Base-by-base conservation (phyloP, 1,140 invertebrate genomes). In the Philaenus spumarius region DNA sequence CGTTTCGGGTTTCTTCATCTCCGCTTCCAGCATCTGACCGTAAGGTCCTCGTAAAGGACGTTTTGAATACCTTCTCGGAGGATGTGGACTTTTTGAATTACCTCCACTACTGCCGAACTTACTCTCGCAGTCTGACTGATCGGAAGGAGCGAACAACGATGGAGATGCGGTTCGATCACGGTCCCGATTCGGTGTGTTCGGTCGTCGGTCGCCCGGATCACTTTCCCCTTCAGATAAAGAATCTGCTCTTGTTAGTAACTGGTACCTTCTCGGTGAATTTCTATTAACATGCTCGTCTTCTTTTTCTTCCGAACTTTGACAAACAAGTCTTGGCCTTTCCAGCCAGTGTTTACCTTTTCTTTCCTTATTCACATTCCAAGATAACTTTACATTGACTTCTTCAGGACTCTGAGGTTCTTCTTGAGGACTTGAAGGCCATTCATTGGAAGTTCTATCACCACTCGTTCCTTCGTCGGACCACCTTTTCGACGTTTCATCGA, bases 1-100 rank as follows among this genome's bases (percentile, higher is more conserved):
- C 19, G 68, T 70, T 62, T 81, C 80, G 0, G 83, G 81, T 67
- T 87, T 87, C 47, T 85, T 87, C 82, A 89, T 88, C 72, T 90
- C 86, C 1, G 86, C 85, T 69, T 90, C 87, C 12, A 90, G 73
- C 86, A 90, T 89, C 69, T 89, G 85, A 0, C 87, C 86, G 66
- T 89, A 90, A 2, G 88, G 88, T 5, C 87, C 88, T 17, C 87
- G 75, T 0, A 90, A 71, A 0, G 86, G 86, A 15, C 86, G 73
- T 69, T 89, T 89, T 9, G 82, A 84, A 65, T 87, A 90, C 2
- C 86, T 75, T 20, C 77, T 63, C 4, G 71, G 68, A 0, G 68
- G 56, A 34, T 50, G 61, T n/a, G 62, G 64, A 55, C 59, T 62
- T 23, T 20, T 55, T 45, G 47, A 53, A 45, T 71, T 72, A 42